phyloP scores from a whole-genome alignment of 2,888 invertebrate genomes.

The Caenorhabditis japonica region DNA sequence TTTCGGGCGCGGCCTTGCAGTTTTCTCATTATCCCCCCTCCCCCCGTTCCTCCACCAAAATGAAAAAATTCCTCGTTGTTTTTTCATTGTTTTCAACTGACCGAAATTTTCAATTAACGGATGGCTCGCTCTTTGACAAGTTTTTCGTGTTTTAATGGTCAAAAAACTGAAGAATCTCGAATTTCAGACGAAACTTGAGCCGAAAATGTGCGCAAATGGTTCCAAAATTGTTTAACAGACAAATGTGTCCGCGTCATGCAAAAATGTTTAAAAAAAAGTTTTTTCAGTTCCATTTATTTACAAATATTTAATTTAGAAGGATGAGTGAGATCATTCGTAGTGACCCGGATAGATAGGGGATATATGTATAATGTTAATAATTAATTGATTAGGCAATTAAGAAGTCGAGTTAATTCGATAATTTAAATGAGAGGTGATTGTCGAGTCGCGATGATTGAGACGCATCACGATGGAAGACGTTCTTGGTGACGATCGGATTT shows the following conservation, averaged over 20 bases:
- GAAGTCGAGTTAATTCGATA: conserved; percentile 38
- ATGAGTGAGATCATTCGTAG: conserved; percentile 11
- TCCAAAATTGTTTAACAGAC: conserved; percentile 31
- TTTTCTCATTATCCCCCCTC: too few relatives aligned
- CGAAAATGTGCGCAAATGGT: conserved; percentile 45
- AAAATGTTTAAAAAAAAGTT: too few relatives aligned
- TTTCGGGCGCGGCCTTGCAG: too few relatives aligned
- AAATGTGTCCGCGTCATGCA: conserved; percentile 14
- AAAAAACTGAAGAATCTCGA: conserved; percentile 17
- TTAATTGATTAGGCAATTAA: conserved; percentile 9
- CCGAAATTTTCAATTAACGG: conserved; percentile 37
- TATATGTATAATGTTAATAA: too few relatives aligned
- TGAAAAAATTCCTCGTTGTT: too few relatives aligned
- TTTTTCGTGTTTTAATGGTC: too few relatives aligned
- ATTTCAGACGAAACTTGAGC: conserved; percentile 44
- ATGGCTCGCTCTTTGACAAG: too few relatives aligned
- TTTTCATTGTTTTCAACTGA: too few relatives aligned
- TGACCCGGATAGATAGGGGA: conserved; percentile 9
- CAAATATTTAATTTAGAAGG: conserved; percentile 3
- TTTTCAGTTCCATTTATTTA: conserved; percentile 40
- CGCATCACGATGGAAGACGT: conserved; percentile 34
- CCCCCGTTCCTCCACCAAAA: too few relatives aligned
- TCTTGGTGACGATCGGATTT: conserved; percentile 56
- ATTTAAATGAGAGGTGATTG: conserved; percentile 44
- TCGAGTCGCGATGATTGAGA: conserved; percentile 49